These are phyloP conservation scores for Sebastes cheni DNA, from an alignment of 2,797 vertebrate species.

Conservation along the genomic window DNA sequence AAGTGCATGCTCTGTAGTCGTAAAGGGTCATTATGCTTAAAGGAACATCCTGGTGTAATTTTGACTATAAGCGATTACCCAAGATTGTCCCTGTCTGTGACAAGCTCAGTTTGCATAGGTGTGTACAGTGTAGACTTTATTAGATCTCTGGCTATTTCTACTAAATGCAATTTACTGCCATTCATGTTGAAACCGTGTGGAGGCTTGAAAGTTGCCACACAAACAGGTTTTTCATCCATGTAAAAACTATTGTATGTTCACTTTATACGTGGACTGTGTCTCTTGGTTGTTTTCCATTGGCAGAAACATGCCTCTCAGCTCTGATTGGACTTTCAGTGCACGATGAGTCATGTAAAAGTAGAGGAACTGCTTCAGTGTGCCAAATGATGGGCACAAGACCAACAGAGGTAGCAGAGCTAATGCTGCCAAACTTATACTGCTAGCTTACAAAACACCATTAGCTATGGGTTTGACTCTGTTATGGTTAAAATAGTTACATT, in stretches of 20 bases:
- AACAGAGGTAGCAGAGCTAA: not conserved
- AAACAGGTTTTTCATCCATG: not conserved
- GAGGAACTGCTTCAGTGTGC: not conserved
- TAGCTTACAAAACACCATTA: not conserved
- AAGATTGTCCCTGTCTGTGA: not conserved
- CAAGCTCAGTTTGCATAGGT: slow-evolving; percentile 11
- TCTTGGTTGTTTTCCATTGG: not conserved
- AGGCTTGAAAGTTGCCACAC: not conserved
- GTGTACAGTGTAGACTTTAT: slow-evolving; percentile 1
- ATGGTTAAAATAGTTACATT: not conserved
- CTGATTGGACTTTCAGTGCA: not conserved
- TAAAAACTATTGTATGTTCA: not conserved
- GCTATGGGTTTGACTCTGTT: not conserved
- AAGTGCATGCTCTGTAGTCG: slow-evolving; percentile 58
- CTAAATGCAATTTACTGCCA: not conserved
- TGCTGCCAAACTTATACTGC: not conserved
- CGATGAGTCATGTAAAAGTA: not conserved
- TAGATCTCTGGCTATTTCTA: not conserved
- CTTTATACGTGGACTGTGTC: not conserved
- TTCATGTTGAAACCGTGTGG: not conserved
- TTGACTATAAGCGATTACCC: not conserved
- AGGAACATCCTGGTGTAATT: slow-evolving; percentile 14
- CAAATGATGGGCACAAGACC: not conserved
- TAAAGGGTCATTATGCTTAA: slow-evolving; percentile 21
- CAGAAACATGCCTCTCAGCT: not conserved